phyloP scores from a whole-genome alignment of 2,797 vertebrate species.

The Myripristis jacobus region DNA sequence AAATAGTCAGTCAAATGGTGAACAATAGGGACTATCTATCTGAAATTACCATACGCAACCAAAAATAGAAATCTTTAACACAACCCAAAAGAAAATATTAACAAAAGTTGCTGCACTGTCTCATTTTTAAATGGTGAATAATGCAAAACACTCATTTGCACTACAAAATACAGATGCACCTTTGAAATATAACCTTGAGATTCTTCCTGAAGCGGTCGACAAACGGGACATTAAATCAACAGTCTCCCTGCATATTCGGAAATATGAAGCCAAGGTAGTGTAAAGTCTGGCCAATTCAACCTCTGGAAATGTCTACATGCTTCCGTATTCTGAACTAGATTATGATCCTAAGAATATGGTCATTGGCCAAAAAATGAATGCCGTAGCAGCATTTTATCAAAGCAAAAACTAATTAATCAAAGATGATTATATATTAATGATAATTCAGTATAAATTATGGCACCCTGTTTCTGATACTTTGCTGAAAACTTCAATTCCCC shows the following conservation, averaged over 20 bases:
- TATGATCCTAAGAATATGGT: too few relatives aligned
- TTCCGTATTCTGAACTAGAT: slow-evolving; percentile 21
- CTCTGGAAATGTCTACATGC: slow-evolving; percentile 17
- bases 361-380: background rate
- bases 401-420: background rate
- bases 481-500: too few relatives aligned
- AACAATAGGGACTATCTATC: background rate
- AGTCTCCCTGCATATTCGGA: slow-evolving; percentile 35
- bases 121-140: slow-evolving; percentile 15
- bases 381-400: background rate
- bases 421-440: background rate
- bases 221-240: slow-evolving; percentile 37
- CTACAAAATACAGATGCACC: slow-evolving; percentile 12
- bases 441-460: too few relatives aligned
- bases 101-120: slow-evolving; percentile 7
- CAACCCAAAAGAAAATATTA: background rate
- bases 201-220: slow-evolving; percentile 31
- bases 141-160: slow-evolving; percentile 20
- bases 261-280: slow-evolving; percentile 36
- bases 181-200: slow-evolving; percentile 42
- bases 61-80: too few relatives aligned
- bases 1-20: background rate
- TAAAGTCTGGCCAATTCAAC: slow-evolving; percentile 28
- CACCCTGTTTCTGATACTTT: too few relatives aligned
- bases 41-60: too few relatives aligned